Conservation (phyloP, 1,140 invertebrate genomes). For the Cotesia vestalis region DNA sequence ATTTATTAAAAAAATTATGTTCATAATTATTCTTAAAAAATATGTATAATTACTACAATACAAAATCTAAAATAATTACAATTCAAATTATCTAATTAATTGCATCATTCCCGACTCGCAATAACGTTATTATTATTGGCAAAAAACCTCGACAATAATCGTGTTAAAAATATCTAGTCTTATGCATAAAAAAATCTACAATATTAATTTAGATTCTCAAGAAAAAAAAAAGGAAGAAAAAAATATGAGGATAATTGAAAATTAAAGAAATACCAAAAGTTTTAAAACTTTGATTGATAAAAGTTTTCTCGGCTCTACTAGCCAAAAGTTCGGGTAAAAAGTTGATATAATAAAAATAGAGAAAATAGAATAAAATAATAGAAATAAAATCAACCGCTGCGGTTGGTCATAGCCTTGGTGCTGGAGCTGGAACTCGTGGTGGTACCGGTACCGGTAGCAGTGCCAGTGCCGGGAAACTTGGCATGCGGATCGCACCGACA, state of each 20-base stretch:
- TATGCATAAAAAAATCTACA: neutral
- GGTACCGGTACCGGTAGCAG: neutral
- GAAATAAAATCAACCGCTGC: neutral
- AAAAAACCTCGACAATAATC: neutral
- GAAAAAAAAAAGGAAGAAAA: too few relatives aligned
- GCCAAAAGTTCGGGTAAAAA: neutral
- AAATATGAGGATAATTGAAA: too few relatives aligned
- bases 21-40: too few relatives aligned
- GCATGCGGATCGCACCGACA: conserved; percentile 78
- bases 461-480: conserved; percentile 28
- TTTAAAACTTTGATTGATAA: too few relatives aligned
- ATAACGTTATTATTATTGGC: neutral
- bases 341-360: neutral
- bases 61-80: neutral
- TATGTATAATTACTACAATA: too few relatives aligned
- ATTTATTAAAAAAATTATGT: too few relatives aligned
- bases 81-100: conserved; percentile 5
- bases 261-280: too few relatives aligned
- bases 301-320: neutral
- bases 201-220: too few relatives aligned
- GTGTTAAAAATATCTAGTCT: neutral
- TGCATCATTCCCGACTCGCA: conserved; percentile 16
- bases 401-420: neutral
- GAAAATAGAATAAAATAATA: neutral
- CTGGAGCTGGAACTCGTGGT: too few relatives aligned